Base-by-base conservation (phyloP, 1,140 invertebrate genomes). In the Drosophila busckii region DNA sequence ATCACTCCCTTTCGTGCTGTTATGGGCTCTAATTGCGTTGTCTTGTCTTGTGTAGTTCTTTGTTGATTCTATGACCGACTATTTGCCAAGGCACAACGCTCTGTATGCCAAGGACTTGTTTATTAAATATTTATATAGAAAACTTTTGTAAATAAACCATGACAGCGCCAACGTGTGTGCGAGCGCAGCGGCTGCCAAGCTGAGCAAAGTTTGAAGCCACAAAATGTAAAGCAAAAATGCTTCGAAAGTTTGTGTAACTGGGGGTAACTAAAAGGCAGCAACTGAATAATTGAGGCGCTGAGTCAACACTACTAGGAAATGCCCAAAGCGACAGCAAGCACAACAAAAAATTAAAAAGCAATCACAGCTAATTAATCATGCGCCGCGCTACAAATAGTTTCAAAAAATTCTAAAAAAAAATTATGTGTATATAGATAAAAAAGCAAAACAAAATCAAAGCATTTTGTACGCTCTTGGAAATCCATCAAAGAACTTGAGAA, bases 381-480 rank as follows among this genome's bases (percentile, higher is more conserved):
- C 49, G 48, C 15, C 23, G 26, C 44, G 46, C 31, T 16, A 41
- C 35, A 63, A 64, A 68, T 68, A 67, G 48, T 54, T 45, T 52
- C 50, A 35, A 61, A 42, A 35, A 10, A 38, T 67, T 35, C 13
- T 12, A 13, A 31, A 32, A 20, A 25, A 10, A 5, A 1, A 16
- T n/a, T 34, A 12, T 20, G 12, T 32, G 29, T 48, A 35, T 32
- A 17, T 31, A 38, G 12, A 44, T 38, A 46, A 32, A 60, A 60
- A 73, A 73, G 82, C 73, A 64, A 50, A 55, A 19, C 75, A 54
- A 64, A n/a, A n/a, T n/a, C n/a, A n/a, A n/a, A n/a, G n/a, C n/a
- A n/a, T n/a, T n/a, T n/a, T 73, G 58, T 63, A 80, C 73, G 73
- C 73, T 82, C 75, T 80, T 80, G 69, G 69, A 80, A 82, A 80